A percentile compares a stretch with the other conserved stretches of the same genome.
Evolutionary conservation across 2,113 vertebrate species (phyloP).

Genomic region (Jaculus jaculus): DNA sequence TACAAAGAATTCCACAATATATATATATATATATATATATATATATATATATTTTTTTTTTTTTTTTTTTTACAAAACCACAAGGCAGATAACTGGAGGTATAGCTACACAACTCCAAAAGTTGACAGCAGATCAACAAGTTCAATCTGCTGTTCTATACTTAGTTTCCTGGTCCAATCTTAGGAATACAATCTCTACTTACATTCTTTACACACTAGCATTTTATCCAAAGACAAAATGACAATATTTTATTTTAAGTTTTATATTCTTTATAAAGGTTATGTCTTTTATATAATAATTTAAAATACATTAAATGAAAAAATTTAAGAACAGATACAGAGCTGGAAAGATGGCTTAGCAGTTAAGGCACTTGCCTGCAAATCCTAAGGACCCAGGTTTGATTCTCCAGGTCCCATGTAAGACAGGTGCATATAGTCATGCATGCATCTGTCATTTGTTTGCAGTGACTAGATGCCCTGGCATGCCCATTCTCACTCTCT

Average conservation of each 20-base stretch:
- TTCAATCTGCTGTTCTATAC: neutral
- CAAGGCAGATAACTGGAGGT: conserved; percentile 6
- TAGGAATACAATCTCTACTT: conserved; percentile 33
- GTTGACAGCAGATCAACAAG: neutral
- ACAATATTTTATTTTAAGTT: conserved; percentile 3
- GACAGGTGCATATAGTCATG: too few relatives aligned
- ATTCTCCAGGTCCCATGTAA: too few relatives aligned
- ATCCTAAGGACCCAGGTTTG: too few relatives aligned
- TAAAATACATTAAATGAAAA: conserved; percentile 20
- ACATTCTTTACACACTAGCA: neutral
- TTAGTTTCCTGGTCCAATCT: conserved; percentile 11
- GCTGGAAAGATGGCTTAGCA: too few relatives aligned
- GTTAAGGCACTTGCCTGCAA: too few relatives aligned
- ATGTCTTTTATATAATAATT: conserved; percentile 13
- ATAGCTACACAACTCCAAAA: conserved; percentile 5
- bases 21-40: too few relatives aligned
- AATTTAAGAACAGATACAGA: conserved; percentile 25
- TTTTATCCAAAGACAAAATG: conserved; percentile 49
- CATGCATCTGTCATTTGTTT: too few relatives aligned
- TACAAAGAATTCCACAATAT: conserved; percentile 23
- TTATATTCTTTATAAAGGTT: conserved; percentile 14
- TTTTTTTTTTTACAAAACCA: neutral
- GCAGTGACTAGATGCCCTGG: too few relatives aligned
- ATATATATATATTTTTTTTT: too few relatives aligned
- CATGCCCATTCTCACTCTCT: too few relatives aligned